Evolutionary conservation across 2,888 invertebrate species (phyloP).

Genomic region (Calameuta idolon): DNA sequence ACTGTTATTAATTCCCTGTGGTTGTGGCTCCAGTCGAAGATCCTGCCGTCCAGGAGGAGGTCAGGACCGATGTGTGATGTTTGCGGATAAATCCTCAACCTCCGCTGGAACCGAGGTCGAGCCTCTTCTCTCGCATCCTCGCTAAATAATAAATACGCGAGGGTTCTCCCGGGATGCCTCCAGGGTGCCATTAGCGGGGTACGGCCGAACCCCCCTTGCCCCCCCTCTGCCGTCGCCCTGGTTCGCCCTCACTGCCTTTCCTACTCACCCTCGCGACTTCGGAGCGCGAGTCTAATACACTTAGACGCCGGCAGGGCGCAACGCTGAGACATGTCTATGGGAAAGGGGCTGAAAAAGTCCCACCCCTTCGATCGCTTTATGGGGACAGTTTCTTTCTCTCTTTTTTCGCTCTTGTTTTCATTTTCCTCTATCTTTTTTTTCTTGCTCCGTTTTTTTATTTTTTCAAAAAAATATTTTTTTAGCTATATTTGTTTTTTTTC

Average conservation of each 20-base stretch:
- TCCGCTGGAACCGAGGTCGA: slow-evolving; percentile 3
- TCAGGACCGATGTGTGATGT: slow-evolving; percentile 48
- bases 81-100: slow-evolving; percentile 57
- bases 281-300: slow-evolving; percentile 61
- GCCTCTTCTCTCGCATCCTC: slow-evolving; percentile 32
- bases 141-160: slow-evolving; percentile 67
- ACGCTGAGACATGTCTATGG: slow-evolving; percentile 45
- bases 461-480: too few relatives aligned
- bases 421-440: slow-evolving; percentile 13
- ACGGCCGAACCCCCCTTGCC: slow-evolving; percentile 36
- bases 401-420: slow-evolving; percentile 11
- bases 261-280: slow-evolving; percentile 24
- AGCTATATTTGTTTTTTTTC: too few relatives aligned
- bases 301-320: slow-evolving; percentile 49
- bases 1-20: slow-evolving; percentile 37
- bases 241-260: slow-evolving; percentile 14
- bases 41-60: slow-evolving; percentile 31
- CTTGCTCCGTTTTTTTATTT: slow-evolving; percentile 8
- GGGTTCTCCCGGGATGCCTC: slow-evolving; percentile 63
- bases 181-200: slow-evolving; percentile 66
- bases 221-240: slow-evolving; percentile 12
- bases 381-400: slow-evolving; percentile 22
- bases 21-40: slow-evolving; percentile 30
- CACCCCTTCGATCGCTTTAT: slow-evolving; percentile 45
- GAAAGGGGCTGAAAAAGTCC: slow-evolving; percentile 18